Percentiles rank a stretch among this genome's conserved stretches.
Evolutionary conservation across 2,888 invertebrate genomes (phyloP).

Genomic region (Platycheirus rosarum): DNA sequence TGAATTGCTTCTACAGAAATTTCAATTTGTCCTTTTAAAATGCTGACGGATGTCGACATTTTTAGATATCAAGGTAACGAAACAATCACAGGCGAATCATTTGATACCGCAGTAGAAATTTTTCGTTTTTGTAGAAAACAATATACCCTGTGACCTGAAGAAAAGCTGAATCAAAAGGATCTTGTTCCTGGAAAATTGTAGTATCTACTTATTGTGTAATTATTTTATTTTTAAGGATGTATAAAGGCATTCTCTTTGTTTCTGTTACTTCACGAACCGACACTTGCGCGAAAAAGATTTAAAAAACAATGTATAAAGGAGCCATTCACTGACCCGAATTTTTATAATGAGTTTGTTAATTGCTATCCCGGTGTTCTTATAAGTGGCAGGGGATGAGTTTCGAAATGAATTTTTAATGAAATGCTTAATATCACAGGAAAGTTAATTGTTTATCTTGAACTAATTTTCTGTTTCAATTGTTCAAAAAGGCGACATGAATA

Average conservation of each 20-base stretch:
- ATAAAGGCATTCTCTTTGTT: slow-evolving; percentile 1
- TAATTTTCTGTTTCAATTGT: slow-evolving; percentile 16
- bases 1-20: slow-evolving; percentile 33
- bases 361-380: slow-evolving; percentile 36
- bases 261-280: neutral
- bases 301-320: slow-evolving; percentile 46
- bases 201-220: neutral
- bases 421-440: slow-evolving; percentile 14
- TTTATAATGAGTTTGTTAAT: slow-evolving; percentile 66
- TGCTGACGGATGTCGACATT: neutral
- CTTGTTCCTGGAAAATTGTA: neutral
- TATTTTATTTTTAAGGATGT: slow-evolving; percentile 28
- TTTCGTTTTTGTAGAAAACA: too few relatives aligned
- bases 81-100: neutral
- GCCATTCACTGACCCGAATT: slow-evolving; percentile 56
- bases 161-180: slow-evolving; percentile 3
- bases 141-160: too few relatives aligned
- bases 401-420: slow-evolving; percentile 49
- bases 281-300: slow-evolving; percentile 25
- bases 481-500: neutral
- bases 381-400: slow-evolving; percentile 13
- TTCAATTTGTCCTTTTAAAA: slow-evolving; percentile 8
- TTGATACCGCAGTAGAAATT: neutral
- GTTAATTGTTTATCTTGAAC: slow-evolving; percentile 29
- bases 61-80: neutral